These are phyloP conservation scores for Drosophila crucigera DNA, from an alignment of 2,888 invertebrate species.

Conservation along the genomic window DNA sequence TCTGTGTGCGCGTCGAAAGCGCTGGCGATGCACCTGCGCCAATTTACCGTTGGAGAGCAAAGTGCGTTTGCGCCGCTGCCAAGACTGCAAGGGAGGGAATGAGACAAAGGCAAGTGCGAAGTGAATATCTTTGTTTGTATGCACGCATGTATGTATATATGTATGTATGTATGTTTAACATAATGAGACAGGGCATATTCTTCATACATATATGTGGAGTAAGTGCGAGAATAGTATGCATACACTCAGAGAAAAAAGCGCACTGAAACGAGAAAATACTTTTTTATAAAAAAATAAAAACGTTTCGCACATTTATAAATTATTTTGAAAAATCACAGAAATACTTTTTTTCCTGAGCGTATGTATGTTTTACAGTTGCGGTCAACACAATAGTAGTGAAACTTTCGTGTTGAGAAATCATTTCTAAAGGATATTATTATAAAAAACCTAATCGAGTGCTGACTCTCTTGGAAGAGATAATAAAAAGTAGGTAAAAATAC, in stretches of 20 bases:
- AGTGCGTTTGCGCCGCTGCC: slow-evolving; percentile 68
- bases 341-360: background rate
- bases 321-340: background rate
- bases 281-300: background rate
- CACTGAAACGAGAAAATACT: background rate
- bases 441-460: background rate
- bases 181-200: background rate
- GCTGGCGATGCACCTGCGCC: slow-evolving; percentile 61
- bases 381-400: background rate
- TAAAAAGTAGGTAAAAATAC: background rate
- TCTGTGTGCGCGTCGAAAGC: slow-evolving; percentile 64
- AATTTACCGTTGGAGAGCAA: slow-evolving; percentile 65
- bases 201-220: background rate
- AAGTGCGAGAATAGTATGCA: background rate
- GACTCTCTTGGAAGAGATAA: background rate
- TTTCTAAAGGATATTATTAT: background rate
- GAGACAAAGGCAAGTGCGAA: background rate
- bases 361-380: background rate
- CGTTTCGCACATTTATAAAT: background rate
- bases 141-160: background rate
- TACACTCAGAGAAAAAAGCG: background rate
- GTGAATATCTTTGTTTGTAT: background rate
- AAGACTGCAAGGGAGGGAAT: slow-evolving; percentile 47
- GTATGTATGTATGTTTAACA: background rate
- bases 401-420: background rate